Conservation (phyloP, 1,140 invertebrate species). For the Rhopalosiphum maidis region DNA sequence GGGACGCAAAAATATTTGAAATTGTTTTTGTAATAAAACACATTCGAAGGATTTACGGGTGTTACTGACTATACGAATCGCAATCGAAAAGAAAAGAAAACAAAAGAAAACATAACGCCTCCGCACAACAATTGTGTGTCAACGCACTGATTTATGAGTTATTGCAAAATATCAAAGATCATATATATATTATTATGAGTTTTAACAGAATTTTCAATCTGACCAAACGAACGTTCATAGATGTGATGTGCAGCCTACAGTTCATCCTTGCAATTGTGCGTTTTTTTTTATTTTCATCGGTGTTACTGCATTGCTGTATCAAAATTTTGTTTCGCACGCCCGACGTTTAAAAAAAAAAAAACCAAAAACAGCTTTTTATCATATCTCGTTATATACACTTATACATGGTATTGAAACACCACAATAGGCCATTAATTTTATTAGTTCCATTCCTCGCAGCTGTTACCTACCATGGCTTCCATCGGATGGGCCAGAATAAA, state of each 20-base stretch:
- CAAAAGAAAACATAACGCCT: slow-evolving; percentile 8
- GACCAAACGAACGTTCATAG: neutral
- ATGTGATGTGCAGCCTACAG: neutral
- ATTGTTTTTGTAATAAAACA: neutral
- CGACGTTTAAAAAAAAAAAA: neutral
- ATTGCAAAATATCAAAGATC: slow-evolving; percentile 38
- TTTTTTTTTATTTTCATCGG: neutral
- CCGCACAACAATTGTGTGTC: neutral
- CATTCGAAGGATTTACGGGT: neutral
- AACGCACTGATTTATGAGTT: slow-evolving; percentile 29
- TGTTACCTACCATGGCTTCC: neutral
- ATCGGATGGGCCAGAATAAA: neutral
- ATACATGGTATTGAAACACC: neutral
- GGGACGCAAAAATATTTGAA: neutral
- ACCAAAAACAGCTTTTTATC: neutral
- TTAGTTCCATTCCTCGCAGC: neutral
- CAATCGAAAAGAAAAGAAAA: neutral
- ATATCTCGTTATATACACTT: neutral
- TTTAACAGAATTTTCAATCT: neutral
- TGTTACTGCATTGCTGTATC: neutral
- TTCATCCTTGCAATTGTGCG: neutral
- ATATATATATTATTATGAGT: neutral
- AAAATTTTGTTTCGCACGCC: neutral
- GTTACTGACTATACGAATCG: neutral
- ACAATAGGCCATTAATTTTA: neutral